These are phyloP conservation scores for Hylaeus volcanicus DNA, from an alignment of 1,140 invertebrate species.

Conservation along the genomic window DNA sequence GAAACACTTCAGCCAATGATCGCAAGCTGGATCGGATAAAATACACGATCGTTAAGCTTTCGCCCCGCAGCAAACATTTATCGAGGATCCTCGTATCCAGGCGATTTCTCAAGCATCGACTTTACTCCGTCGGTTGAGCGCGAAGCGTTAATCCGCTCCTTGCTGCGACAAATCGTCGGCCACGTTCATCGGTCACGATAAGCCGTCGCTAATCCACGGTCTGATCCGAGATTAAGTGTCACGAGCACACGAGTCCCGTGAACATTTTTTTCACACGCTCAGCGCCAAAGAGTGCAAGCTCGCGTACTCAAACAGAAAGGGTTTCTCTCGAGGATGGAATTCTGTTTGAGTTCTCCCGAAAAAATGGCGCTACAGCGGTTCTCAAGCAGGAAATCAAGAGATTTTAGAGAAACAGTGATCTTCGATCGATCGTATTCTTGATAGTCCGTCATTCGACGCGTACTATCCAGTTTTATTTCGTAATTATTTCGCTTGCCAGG, in stretches of 20 bases:
- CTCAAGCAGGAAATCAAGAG: too few relatives aligned
- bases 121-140: constrained; percentile 22
- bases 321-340: too few relatives aligned
- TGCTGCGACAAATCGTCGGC: constrained; percentile 37
- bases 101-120: constrained; percentile 8
- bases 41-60: not conserved
- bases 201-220: constrained; percentile 38
- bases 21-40: too few relatives aligned
- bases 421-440: too few relatives aligned
- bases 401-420: too few relatives aligned
- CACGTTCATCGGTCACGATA: constrained; percentile 25
- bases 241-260: not conserved
- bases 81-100: not conserved
- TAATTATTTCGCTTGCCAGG: too few relatives aligned
- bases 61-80: not conserved
- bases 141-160: constrained; percentile 43
- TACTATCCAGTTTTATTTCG: too few relatives aligned
- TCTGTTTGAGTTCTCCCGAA: too few relatives aligned
- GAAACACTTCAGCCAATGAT: too few relatives aligned
- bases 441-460: too few relatives aligned
- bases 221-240: constrained; percentile 51
- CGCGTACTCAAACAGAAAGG: too few relatives aligned
- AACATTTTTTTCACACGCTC: not conserved
- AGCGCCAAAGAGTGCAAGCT: not conserved
- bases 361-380: too few relatives aligned